Percentiles rank a stretch among this genome's conserved stretches.
These are phyloP conservation scores for Cephus cinctus DNA, from an alignment of 1,140 invertebrate species.

Conservation along the genomic window DNA sequence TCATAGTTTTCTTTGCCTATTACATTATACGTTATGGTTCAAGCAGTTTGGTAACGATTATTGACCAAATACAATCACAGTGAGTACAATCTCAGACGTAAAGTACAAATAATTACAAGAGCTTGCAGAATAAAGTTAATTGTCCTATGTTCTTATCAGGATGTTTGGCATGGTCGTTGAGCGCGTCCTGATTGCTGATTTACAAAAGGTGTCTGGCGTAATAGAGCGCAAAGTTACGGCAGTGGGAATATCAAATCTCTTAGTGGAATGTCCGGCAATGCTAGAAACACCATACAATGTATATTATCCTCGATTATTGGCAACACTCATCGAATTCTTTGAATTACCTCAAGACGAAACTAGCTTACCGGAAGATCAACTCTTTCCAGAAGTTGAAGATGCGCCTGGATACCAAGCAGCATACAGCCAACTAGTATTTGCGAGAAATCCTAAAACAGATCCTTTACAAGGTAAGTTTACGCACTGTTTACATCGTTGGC, in stretches of 20 bases:
- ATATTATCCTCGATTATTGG: conserved; percentile 64
- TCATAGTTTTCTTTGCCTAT: conserved; percentile 88
- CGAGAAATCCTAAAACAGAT: conserved; percentile 72
- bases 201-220: conserved; percentile 81
- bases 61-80: conserved; percentile 87
- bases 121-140: not conserved
- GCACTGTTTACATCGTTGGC: no score
- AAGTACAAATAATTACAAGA: not conserved
- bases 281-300: conserved; percentile 64
- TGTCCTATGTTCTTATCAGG: conserved; percentile 53
- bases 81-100: conserved; percentile 50
- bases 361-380: conserved; percentile 78
- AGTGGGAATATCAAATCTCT: conserved; percentile 82
- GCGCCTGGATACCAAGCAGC: conserved; percentile 83
- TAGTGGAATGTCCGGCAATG: conserved; percentile 74
- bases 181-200: conserved; percentile 79
- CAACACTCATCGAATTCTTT: conserved; percentile 81
- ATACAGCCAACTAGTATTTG: conserved; percentile 86
- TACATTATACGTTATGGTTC: conserved; percentile 80
- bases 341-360: conserved; percentile 84
- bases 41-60: conserved; percentile 67
- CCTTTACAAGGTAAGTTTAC: conserved; percentile 60
- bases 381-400: conserved; percentile 82
- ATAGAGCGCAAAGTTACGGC: conserved; percentile 87
- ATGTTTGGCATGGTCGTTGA: conserved; percentile 96